Conservation (phyloP, 2,113 vertebrate genomes). For the Pangasianodon hypophthalmus region DNA sequence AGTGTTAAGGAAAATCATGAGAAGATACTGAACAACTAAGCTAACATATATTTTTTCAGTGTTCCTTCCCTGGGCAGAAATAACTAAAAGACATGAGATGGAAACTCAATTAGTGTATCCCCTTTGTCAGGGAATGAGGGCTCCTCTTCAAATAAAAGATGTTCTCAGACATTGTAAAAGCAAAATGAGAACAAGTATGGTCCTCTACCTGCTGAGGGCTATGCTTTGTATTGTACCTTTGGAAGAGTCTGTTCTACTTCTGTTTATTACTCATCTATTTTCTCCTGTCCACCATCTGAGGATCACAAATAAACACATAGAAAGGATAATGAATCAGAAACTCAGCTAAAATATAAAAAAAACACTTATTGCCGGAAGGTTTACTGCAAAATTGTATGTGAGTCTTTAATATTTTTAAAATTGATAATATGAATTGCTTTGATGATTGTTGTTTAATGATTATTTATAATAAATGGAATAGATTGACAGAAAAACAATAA, state of each 20-base stretch:
- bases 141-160: constrained; percentile 42
- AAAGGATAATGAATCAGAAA: constrained; percentile 24
- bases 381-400: not conserved
- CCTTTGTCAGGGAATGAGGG: constrained; percentile 30
- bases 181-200: constrained; percentile 42
- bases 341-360: not conserved
- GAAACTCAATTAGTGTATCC: constrained; percentile 49
- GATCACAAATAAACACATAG: constrained; percentile 3
- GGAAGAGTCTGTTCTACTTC: constrained; percentile 5
- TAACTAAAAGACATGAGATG: constrained; percentile 48
- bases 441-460: not conserved
- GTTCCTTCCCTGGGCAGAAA: not conserved
- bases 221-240: constrained; percentile 14
- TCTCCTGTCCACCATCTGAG: constrained; percentile 38
- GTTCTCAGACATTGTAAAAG: constrained; percentile 41
- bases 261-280: constrained; percentile 42
- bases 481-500: not conserved
- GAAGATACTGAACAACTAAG: not conserved
- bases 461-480: not conserved
- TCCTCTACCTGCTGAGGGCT: constrained; percentile 27
- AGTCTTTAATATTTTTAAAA: not conserved
- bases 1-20: not conserved
- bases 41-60: not conserved
- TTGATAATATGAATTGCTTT: not conserved
- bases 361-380: not conserved